phyloP scores from a whole-genome alignment of 2,113 vertebrate species.

The Pyxicephalus adspersus region DNA sequence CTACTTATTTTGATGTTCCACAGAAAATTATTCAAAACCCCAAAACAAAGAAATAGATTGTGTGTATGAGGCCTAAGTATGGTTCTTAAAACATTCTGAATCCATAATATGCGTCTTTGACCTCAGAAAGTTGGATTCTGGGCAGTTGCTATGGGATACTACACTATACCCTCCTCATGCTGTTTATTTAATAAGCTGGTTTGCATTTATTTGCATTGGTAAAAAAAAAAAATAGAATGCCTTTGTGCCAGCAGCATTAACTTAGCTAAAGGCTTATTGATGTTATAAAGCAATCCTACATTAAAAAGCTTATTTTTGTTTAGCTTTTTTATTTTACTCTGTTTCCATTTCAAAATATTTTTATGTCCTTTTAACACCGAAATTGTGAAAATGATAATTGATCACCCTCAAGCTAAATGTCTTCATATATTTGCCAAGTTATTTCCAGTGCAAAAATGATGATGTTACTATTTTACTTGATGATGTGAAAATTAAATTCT shows the following conservation, averaged over 20 bases:
- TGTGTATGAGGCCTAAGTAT: too few relatives aligned
- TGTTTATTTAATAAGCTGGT: too few relatives aligned
- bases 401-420: conserved; percentile 20
- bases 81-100: too few relatives aligned
- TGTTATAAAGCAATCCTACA: conserved; percentile 11
- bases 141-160: too few relatives aligned
- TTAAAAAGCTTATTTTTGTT: conserved; percentile 1
- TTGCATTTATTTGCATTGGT: too few relatives aligned
- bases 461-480: conserved; percentile 14
- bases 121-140: too few relatives aligned
- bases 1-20: too few relatives aligned
- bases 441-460: neutral
- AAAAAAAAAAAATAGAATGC: too few relatives aligned
- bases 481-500: conserved; percentile 30
- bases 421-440: conserved; percentile 30
- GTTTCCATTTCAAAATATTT: conserved; percentile 19
- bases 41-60: too few relatives aligned
- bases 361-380: conserved; percentile 14
- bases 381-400: conserved; percentile 34
- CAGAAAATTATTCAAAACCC: too few relatives aligned
- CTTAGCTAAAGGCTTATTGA: neutral
- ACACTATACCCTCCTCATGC: too few relatives aligned
- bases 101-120: too few relatives aligned
- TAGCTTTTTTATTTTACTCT: conserved; percentile 14
- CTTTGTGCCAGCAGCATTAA: neutral